Base-by-base conservation (phyloP, 2,797 vertebrate species). In the Myotis vivesi region DNA sequence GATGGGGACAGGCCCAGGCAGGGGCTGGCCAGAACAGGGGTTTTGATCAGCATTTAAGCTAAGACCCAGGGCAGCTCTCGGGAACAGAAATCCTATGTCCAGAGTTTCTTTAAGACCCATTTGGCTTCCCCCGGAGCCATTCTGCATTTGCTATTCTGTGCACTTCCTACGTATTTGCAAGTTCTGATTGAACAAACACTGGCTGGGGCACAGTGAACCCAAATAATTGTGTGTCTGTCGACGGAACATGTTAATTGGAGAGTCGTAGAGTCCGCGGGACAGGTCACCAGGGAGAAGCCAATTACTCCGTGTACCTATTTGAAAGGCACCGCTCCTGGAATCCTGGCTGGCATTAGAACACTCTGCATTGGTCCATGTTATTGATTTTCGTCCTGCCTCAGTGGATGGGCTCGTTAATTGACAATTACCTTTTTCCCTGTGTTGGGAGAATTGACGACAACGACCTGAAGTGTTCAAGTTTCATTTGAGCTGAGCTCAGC, bases 351-450 rank as follows among this genome's bases (percentile, higher is more conserved):
- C 97, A 95, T 97, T 94, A 97, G 97, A 97, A 97, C 86, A 82
- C 94, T 97, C 97, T 46, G 91, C 97, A 97, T 97, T 98, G 98
- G 98, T 97, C 97, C 76, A 3, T 94, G 90, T 95, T 98, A 98
- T 98, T 97, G 98, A 98, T 98, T 98, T 98, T 76, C 93, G 93
- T 97, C 96, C 95, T 7, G 25, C 89, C 94, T 96, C 97, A 92
- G 95, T 94, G 87, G 83, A 98, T 97, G 96, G 97, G 97, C 96
- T 98, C 86, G n/a, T 98, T 98, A 98, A 98, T 98, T 98, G 98
- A 98, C 98, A 98, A 98, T 98, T 98, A 98, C 97, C 96, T 98
- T 98, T 98, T 98, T 97, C 93, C 88, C 94, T 55, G 76, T 97
- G 97, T 97, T 98, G 96, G 97, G 94, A 98, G 97, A 98, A 98